Conservation (phyloP, 2,888 invertebrate species). For the Allolobophora icterica region DNA sequence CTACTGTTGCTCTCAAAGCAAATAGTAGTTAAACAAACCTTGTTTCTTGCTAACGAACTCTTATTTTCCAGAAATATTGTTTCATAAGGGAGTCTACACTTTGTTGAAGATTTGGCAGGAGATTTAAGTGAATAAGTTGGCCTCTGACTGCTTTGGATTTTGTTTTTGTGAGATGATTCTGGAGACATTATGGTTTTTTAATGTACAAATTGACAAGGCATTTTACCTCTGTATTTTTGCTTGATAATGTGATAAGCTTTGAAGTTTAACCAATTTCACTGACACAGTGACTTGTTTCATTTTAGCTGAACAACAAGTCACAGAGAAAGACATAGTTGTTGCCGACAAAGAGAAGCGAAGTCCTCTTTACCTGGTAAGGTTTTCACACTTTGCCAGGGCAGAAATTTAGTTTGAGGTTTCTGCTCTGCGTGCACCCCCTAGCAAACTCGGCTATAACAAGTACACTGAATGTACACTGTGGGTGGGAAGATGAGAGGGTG, state of each 20-base stretch:
- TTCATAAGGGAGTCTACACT: neutral
- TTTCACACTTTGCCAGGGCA: neutral
- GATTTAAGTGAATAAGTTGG: neutral
- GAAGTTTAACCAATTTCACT: neutral
- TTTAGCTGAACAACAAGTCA: neutral
- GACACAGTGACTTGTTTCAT: neutral
- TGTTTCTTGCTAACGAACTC: neutral
- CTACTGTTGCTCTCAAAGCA: no score
- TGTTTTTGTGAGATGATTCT: neutral
- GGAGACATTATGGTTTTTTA: neutral
- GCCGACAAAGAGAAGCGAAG: neutral
- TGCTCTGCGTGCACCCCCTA: no score
- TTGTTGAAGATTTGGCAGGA: neutral
- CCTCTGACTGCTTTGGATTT: neutral
- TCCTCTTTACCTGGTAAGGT: constrained; percentile 4
- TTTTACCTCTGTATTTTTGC: neutral
- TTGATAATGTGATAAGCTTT: neutral
- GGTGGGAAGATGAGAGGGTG: no score
- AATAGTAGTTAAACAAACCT: neutral
- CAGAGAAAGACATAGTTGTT: neutral
- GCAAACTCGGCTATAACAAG: no score
- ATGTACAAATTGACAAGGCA: neutral
- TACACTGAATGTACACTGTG: no score
- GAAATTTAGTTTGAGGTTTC: no score
- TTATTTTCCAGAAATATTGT: neutral